Percentiles rank a stretch among this genome's conserved stretches.
phyloP scores from a whole-genome alignment of 2,113 vertebrate genomes.

The Candoia aspera region DNA sequence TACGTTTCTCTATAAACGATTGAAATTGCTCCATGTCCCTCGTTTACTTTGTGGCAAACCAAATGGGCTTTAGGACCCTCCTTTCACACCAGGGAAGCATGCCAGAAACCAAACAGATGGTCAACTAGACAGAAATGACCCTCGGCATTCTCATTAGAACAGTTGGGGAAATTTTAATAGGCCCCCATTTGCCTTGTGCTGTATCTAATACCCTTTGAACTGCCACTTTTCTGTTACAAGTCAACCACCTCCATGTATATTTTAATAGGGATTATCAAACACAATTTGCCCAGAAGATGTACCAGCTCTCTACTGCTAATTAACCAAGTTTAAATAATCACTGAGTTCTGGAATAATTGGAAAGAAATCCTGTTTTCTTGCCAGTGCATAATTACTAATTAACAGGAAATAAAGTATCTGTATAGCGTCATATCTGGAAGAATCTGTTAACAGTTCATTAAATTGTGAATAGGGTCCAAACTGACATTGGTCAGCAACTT shows the following conservation, averaged over 20 bases:
- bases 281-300: constrained; percentile 77
- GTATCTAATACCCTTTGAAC: constrained; percentile 79
- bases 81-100: constrained; percentile 67
- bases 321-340: constrained; percentile 81
- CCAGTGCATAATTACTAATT: constrained; percentile 81
- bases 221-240: constrained; percentile 71
- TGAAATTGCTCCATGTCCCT: constrained; percentile 66
- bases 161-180: constrained; percentile 78
- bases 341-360: constrained; percentile 76
- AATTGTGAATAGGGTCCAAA: constrained; percentile 66
- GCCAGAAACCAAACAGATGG: constrained; percentile 82
- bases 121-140: constrained; percentile 74
- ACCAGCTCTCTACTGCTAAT: constrained; percentile 72
- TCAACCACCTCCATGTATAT: constrained; percentile 77
- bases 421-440: constrained; percentile 69
- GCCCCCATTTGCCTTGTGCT: constrained; percentile 68
- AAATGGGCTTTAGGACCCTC: constrained; percentile 70
- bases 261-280: constrained; percentile 80
- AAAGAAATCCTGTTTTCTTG: constrained; percentile 75
- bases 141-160: constrained; percentile 78
- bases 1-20: constrained; percentile 44
- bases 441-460: constrained; percentile 80
- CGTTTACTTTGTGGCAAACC: constrained; percentile 67
- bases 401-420: constrained; percentile 77
- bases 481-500: constrained; percentile 70